Base-by-base conservation (phyloP, 2,797 vertebrate genomes). In the Lophius americanus region DNA sequence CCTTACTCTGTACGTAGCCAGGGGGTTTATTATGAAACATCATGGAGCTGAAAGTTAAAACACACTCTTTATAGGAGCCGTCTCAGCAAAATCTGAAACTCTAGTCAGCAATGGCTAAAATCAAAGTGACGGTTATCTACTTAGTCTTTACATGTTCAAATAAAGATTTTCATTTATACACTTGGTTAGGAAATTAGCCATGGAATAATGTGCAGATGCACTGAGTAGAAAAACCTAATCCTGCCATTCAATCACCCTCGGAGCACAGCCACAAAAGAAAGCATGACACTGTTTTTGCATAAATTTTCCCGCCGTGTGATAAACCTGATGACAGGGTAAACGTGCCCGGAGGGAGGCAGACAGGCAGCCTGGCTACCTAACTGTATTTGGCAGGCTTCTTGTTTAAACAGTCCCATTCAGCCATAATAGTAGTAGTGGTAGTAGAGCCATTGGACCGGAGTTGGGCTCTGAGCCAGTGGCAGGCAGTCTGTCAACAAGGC, bases 401-500 rank as follows among this genome's bases (percentile, higher is more conserved):
- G 60, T 79, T 62, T 62, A 56, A 73, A 43, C 62, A 5, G 56
- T 62, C 59, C 61, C 73, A 64, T 75, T 68, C 65, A 65, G 68
- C 42, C 3, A 4, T 42, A 42, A 9, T 42, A 3, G 41, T 10
- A 10, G 7, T 10, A 6, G 35, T 68, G 69, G 78, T 54, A 71
- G 73, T 51, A 60, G 54, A 73, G 79, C 68, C 64, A 56, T 55
- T 50, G 58, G 81, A 69, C 63, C 59, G 5, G 50, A 75, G 60
- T 70, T 14, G 67, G 88, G 81, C 84, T 64, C 12, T 0, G 57
- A 74, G 79, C 82, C 87, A 81, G 73, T 37, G 70, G 67, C 79
- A 71, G 76, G 70, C 79, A 65, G 72, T 49, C 62, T 79, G 78
- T 84, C 82, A 84, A 83, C 79, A 81, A 71, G 66, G 67, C 75